phyloP scores from a whole-genome alignment of 2,113 vertebrate species.

The Brachypodius melanocephalos region DNA sequence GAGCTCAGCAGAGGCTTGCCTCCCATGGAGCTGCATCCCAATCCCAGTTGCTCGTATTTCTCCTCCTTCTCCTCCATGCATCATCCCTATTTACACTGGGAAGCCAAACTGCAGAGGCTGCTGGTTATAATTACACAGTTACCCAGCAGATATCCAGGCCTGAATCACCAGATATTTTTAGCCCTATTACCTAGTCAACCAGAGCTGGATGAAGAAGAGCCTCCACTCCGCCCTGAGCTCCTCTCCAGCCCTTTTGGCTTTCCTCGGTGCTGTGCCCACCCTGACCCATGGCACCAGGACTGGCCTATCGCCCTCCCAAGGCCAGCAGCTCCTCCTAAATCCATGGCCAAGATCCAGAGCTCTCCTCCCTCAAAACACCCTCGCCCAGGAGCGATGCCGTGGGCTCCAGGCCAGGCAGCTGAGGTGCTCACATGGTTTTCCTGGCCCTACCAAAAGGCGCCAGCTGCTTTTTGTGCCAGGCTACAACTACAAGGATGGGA shows the following conservation, averaged over 20 bases:
- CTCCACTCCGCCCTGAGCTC: background rate
- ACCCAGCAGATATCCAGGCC: slow-evolving; percentile 65
- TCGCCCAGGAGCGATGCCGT: background rate
- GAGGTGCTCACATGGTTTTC: background rate
- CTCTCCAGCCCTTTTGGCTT: background rate
- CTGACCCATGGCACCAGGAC: background rate
- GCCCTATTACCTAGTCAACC: slow-evolving; percentile 68
- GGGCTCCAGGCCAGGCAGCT: background rate
- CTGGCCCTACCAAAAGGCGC: background rate
- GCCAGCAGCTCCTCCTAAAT: background rate
- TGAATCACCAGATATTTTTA: slow-evolving; percentile 73
- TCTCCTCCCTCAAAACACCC: background rate
- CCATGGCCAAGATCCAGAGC: background rate
- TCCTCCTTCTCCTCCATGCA: slow-evolving; percentile 34
- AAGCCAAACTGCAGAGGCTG: slow-evolving; percentile 60
- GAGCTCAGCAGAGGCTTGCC: background rate
- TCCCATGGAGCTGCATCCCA: background rate
- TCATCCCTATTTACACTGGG: slow-evolving; percentile 44
- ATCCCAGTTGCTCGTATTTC: slow-evolving; percentile 1
- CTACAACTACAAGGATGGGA: background rate
- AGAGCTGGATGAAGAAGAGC: slow-evolving; percentile 63
- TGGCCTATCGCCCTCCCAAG: background rate
- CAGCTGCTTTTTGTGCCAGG: background rate
- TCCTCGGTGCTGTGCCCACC: background rate
- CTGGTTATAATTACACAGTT: slow-evolving; percentile 66